These are phyloP conservation scores for Mesopsocus fuscifrons DNA, from an alignment of 2,888 invertebrate species.

Conservation along the genomic window DNA sequence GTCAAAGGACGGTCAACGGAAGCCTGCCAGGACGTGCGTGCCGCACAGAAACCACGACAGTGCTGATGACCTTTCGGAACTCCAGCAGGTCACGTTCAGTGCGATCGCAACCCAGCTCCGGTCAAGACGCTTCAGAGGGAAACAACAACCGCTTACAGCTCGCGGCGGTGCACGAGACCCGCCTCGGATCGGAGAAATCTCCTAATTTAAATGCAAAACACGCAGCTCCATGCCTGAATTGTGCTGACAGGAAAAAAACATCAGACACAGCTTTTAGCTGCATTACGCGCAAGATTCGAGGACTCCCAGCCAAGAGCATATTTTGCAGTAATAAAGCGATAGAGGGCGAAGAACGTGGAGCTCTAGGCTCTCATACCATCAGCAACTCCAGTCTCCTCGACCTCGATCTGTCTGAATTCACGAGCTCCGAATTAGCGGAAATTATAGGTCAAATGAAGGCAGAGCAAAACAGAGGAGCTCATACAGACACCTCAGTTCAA, in stretches of 20 bases:
- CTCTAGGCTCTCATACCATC: conserved; percentile 27
- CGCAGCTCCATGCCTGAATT: neutral
- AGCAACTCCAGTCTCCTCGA: conserved; percentile 60
- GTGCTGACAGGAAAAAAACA: neutral
- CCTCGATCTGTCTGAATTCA: conserved; percentile 44
- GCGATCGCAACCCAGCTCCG: no score
- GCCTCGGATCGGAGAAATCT: no score
- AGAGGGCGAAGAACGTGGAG: neutral
- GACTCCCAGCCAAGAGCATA: neutral
- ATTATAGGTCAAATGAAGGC: conserved; percentile 31
- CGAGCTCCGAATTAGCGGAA: conserved; percentile 41
- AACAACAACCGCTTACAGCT: no score
- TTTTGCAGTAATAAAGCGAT: neutral
- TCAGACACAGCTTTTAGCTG: neutral
- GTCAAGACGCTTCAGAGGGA: no score
- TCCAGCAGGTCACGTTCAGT: no score
- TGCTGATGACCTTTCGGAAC: neutral
- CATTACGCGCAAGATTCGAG: neutral
- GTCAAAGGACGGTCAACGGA: neutral
- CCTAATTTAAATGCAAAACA: neutral
- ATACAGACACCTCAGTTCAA: no score
- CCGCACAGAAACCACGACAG: neutral
- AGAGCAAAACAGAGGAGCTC: no score
- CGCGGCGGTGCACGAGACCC: no score
- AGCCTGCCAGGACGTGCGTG: neutral